Evolutionary conservation across 2,797 vertebrate genomes (phyloP), one percentile per base, ranked within the genome.

Genomic region (Micropoecilia bifurca): DNA sequence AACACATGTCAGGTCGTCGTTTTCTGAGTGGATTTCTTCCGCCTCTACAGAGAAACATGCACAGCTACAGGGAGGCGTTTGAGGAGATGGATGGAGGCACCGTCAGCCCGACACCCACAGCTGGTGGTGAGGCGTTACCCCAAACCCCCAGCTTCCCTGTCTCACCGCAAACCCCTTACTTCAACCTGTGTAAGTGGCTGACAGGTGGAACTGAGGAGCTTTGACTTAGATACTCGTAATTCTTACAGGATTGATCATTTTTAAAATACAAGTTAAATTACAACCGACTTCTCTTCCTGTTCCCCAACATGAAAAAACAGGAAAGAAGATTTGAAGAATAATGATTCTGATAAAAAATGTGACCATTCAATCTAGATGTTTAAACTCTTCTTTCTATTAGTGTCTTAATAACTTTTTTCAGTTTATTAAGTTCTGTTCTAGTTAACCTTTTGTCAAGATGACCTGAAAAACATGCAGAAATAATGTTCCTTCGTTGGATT

Each of bases 11-110:
- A 83, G 81, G 47, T 76, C 18, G 71, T 71, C 55, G 61, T 10
- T 53, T 76, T 63, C 76, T 69, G 72, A 55, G 85, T 13, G 46
- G 4, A 18, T 28, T 83, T 3, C 84, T 36, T 41, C 1, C 18
- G 1, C 25, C 61, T 63, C 71, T 55, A 0, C 93, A 99, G 99
- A 97, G 96, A 92, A 96, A 98, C 88, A 97, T 99, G 92, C 99
- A 99, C 94, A 99, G 99, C 94, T 99, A 99, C 95, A 97, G 97
- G 75, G 99, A 99, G 84, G 98, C 99, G 74, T 99, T 99, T 0
- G 98, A 99, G 89, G 99, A 99, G 92, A 94, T 97, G 89, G 98
- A 99, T 2, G 95, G 96, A 76, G 92, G 94, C 6, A 89, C 95
- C 0, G 81, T 95, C 3, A 96, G 94, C 91, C 96, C 97, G 16